Evolutionary conservation across 2,113 vertebrate species (phyloP).

Genomic region (Diadophis punctatus): DNA sequence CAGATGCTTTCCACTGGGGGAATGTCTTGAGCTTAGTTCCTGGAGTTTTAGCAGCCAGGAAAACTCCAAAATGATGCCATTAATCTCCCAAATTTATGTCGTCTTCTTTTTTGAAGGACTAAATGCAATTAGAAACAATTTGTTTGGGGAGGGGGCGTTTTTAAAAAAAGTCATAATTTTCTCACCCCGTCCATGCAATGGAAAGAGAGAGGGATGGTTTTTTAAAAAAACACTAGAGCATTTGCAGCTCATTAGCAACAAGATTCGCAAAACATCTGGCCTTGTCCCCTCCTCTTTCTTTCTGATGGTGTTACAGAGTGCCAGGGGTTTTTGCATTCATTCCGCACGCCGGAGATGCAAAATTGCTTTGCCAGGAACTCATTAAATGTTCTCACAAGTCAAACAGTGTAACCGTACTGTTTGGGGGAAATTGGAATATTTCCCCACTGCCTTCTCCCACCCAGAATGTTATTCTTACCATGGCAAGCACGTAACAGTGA

Average conservation of each 20-base stretch:
- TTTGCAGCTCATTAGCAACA: conserved; percentile 57
- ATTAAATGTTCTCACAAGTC: conserved; percentile 38
- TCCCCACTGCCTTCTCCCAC: not conserved
- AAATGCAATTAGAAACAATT: conserved; percentile 73
- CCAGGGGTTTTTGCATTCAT: conserved; percentile 34
- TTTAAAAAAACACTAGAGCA: not conserved
- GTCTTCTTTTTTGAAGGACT: conserved; percentile 68
- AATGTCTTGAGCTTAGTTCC: conserved; percentile 75
- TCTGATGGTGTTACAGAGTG: conserved; percentile 59
- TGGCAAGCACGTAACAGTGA: no score
- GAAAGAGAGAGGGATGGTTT: not conserved
- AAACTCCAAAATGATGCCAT: conserved; percentile 64
- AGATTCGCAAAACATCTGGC: conserved; percentile 58
- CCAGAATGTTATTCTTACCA: not conserved
- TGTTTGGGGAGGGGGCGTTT: conserved; percentile 58
- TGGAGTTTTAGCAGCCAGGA: conserved; percentile 73
- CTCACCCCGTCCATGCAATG: conserved; percentile 27
- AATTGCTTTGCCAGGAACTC: conserved; percentile 14
- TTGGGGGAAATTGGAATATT: conserved; percentile 6
- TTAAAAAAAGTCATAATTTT: conserved; percentile 69
- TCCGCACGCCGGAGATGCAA: conserved; percentile 31
- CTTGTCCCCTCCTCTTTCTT: conserved; percentile 28
- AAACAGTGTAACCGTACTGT: not conserved
- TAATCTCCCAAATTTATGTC: conserved; percentile 69
- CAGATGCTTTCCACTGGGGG: conserved; percentile 73